Base-by-base conservation (phyloP, 1,140 invertebrate species). In the Dreissena polymorpha region DNA sequence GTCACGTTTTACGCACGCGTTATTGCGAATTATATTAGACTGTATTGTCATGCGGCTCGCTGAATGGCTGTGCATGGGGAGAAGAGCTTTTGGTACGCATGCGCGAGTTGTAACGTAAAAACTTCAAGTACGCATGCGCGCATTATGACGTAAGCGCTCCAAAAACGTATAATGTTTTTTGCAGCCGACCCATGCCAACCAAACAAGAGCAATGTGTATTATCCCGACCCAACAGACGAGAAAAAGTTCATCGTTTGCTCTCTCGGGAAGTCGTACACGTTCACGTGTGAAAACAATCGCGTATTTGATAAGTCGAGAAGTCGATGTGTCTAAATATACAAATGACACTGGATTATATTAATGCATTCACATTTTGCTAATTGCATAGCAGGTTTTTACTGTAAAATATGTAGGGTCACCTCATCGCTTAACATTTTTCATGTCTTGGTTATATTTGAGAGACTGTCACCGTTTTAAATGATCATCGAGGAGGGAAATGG, bases 161-260 rank as follows among this genome's bases (percentile, higher is more conserved):
- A 49, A 5, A 39, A 63, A n/a, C 6, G 10, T 25, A 57, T 73
- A 13, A 14, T 25, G 14, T 49, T 18, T 16, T 69, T 67, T 21
- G 21, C 23, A 76, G 65, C 81, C 75, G 81, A 83, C 68, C 81
- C 81, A 12, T 83, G 73, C 65, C 76, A 70, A 75, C 81, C 81
- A 50, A 55, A 83, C 29, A 83, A 83, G 71, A 60, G 60, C 39
- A 83, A 83, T 49, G 81, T 76, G 23, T 83, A 76, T 73, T 83
- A 70, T 69, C 49, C 80, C 0, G 75, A 76, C 57, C 65, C 72
- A 0, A 73, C 55, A 25, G 81, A 76, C 29, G 27, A 23, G 5
- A 67, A 67, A 29, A 76, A 65, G n/a, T 83, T 83, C 60, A 83
- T 83, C 49, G 65, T 83, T 68, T 83, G 81, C 53, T 75, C 81